These are phyloP conservation scores for Zaprionus ghesquierei DNA, from an alignment of 1,140 invertebrate species.

Conservation along the genomic window DNA sequence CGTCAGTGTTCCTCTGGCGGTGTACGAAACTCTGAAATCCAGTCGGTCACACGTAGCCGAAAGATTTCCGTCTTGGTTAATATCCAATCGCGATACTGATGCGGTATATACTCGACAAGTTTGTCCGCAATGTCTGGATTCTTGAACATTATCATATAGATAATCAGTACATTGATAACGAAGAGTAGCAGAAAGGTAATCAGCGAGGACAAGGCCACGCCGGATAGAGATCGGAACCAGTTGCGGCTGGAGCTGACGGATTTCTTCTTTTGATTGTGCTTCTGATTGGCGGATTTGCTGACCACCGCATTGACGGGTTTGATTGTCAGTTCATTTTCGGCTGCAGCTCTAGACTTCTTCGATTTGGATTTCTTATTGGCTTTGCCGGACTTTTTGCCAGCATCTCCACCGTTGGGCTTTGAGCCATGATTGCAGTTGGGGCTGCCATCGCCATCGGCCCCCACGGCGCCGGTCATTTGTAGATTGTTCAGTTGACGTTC, in stretches of 20 bases:
- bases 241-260: constrained; percentile 23
- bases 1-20: constrained; percentile 81
- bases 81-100: constrained; percentile 80
- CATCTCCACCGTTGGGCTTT: constrained; percentile 24
- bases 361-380: constrained; percentile 66
- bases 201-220: constrained; percentile 67
- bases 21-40: constrained; percentile 79
- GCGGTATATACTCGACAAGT: constrained; percentile 74
- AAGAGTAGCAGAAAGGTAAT: constrained; percentile 70
- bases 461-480: constrained; percentile 51
- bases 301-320: constrained; percentile 48
- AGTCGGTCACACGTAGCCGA: constrained; percentile 74
- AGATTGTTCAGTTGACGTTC: constrained; percentile 23
- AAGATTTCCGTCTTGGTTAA: constrained; percentile 78
- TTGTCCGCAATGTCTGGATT: constrained; percentile 78
- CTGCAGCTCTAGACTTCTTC: constrained; percentile 45
- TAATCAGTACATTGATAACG: constrained; percentile 65
- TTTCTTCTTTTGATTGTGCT: constrained; percentile 65
- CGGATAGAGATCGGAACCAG: constrained; percentile 44
- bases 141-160: constrained; percentile 80
- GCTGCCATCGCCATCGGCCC: constrained; percentile 40
- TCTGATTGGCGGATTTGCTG: constrained; percentile 50
- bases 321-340: constrained; percentile 64
- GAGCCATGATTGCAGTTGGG: constrained; percentile 13
- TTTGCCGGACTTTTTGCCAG: constrained; percentile 49